Percentiles rank a stretch among this genome's conserved stretches.
Evolutionary conservation across 2,888 invertebrate species (phyloP).

Genomic region (Andrena camellia): DNA sequence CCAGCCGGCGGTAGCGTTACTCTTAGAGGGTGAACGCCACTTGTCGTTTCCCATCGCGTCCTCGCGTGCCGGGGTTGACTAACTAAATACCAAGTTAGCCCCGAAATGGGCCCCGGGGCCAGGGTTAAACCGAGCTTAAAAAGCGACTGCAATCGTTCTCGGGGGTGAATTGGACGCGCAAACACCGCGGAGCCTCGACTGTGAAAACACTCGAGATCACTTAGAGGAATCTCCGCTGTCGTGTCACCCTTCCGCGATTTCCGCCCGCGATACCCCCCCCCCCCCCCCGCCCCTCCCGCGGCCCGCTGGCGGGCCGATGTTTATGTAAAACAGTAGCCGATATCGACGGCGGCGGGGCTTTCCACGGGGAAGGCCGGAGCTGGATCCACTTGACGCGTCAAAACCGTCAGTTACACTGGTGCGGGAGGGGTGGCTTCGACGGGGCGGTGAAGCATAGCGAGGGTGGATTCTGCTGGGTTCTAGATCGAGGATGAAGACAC

Average conservation of each 20-base stretch:
- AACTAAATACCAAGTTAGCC: constrained; percentile 84
- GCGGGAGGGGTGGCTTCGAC: constrained; percentile 12
- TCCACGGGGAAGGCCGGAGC: constrained; percentile 17
- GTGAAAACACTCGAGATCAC: constrained; percentile 82
- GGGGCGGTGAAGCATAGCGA: constrained; percentile 23
- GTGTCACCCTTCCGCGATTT: constrained; percentile 50
- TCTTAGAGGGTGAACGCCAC: constrained; percentile 74
- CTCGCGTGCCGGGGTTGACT: constrained; percentile 83
- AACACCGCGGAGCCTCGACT: constrained; percentile 80
- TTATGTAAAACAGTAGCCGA: constrained; percentile 83
- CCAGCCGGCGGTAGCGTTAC: constrained; percentile 32
- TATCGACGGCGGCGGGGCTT: constrained; percentile 35
- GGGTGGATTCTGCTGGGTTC: constrained; percentile 53
- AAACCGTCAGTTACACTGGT: constrained; percentile 82
- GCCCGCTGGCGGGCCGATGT: constrained; percentile 68
- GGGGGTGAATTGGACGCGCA: constrained; percentile 55
- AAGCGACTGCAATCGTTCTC: constrained; percentile 56
- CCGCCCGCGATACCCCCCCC: constrained; percentile 16
- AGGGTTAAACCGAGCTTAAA: constrained; percentile 83
- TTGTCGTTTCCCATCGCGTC: constrained; percentile 84
- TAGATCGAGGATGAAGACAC: constrained; percentile 31
- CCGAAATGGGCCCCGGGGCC: constrained; percentile 80
- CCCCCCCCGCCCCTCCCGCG: constrained; percentile 24
- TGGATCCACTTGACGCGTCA: constrained; percentile 82
- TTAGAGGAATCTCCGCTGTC: constrained; percentile 77